Base-by-base conservation (phyloP, 2,888 invertebrate genomes). In the Stenodema calcarata region DNA sequence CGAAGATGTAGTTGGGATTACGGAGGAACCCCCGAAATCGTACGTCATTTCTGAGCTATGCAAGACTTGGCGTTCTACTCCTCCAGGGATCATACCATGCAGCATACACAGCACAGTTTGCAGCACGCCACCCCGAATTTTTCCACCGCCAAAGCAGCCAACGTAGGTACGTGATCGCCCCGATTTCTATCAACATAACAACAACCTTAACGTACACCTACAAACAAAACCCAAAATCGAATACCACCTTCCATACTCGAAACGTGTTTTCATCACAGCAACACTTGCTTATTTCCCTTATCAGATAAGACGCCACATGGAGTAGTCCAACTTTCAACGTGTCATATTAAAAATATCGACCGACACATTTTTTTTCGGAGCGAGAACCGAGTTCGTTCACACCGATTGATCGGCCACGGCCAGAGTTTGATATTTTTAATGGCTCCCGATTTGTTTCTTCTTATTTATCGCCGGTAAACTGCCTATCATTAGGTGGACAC, bases 31-130 rank as follows among this genome's bases (percentile, higher is more conserved):
- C 2, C 2, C 35, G 7, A 35, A 35, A 7, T 7, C 35, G 35
- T n/a, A 35, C 30, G 35, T 35, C 35, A 35, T 35, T 7, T 35
- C 35, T 7, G 35, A 35, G 35, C 81, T 81, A 84, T 84, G 84
- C 84, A 84, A 84, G 84, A 84, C 73, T 75, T 84, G 84, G 84
- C 84, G 75, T 84, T 73, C 35, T 84, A 84, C 35, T 73, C 84
- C 35, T 84, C 84, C 42, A 84, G 84, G 54, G 84, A 84, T 73
- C 84, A 41, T 30, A 84, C 73, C 1, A 84, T 84, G 84, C 84
- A 84, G 84, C 84, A 84, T 30, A 27, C 84, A 27, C 84, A 84
- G 47, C 84, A 84, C 69, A n/a, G n/a, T 42, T 84, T 84, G 75
- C 84, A 84, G 73, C 84, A 84, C 73, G 27, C 6, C 14, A 73